Conservation (phyloP, 2,797 vertebrate genomes). For the Siniperca undulata region DNA sequence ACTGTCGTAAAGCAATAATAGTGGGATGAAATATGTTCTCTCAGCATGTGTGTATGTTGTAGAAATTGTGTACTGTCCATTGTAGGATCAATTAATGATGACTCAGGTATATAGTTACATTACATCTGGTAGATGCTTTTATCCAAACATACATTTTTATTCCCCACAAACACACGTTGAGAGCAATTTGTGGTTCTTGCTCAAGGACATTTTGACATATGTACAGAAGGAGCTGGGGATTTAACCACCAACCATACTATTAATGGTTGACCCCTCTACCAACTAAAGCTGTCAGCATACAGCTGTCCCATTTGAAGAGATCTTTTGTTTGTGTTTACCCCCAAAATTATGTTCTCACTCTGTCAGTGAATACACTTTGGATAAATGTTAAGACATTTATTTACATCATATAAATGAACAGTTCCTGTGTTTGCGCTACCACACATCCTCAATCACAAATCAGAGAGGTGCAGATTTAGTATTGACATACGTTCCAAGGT, state of each 20-base stretch:
- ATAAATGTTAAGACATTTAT: conserved; percentile 79
- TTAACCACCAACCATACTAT: not conserved
- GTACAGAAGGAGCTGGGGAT: not conserved
- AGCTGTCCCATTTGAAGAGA: not conserved
- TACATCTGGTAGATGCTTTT: not conserved
- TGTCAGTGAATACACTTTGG: conserved; percentile 46
- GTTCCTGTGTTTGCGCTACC: conserved; percentile 57
- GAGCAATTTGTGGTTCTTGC: not conserved
- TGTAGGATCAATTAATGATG: not conserved
- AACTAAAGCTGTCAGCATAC: not conserved
- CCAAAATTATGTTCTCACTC: not conserved
- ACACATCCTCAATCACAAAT: conserved; percentile 60
- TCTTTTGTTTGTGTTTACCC: not conserved
- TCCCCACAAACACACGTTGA: not conserved
- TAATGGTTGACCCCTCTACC: not conserved
- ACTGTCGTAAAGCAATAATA: conserved; percentile 26
- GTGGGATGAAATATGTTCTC: not conserved
- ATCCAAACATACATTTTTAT: not conserved
- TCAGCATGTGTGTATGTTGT: not conserved
- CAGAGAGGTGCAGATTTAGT: conserved; percentile 50
- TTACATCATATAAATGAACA: conserved; percentile 73
- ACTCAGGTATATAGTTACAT: conserved; percentile 1
- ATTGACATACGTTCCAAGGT: conserved; percentile 39
- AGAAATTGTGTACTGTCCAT: not conserved
- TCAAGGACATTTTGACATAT: not conserved